Evolutionary conservation across 2,113 vertebrate genomes (phyloP), one percentile per base, ranked within the genome.

Genomic region (Chiloscyllium plagiosum): DNA sequence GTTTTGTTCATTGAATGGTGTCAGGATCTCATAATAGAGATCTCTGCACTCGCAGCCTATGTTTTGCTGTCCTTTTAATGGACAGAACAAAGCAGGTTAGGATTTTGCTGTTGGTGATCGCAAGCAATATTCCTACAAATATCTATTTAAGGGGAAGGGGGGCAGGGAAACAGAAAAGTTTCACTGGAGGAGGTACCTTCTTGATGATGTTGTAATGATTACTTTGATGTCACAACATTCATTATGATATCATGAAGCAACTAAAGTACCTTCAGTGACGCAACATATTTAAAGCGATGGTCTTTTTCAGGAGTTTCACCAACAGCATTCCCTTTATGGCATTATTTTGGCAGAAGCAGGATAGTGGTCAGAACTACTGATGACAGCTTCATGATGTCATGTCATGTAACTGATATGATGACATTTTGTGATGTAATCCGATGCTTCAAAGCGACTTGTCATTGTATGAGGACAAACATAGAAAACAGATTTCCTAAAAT

Each of bases 401-500:
- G n/a, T 37, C 19, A 65, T 93, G 26, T 68, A 68, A 66, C 61
- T 93, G 8, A 93, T 22, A 37, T 24, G 89, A 92, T 66, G 89
- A 66, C 89, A 93, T 20, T 37, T 37, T 93, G 89, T 93, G 61
- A 93, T 66, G 89, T 93, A 93, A 93, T 93, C n/a, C 19, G 3
- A 22, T 8, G 33, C 17, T 92, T 92, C 56, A 92, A 92, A 65
- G 61, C 15, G 56, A 66, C 89, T 89, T 89, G 89, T 24, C 89
- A 42, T 24, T 19, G 22, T 10, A 19, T 65, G n/a, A 56, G 61
- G 19, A 1, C 87, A 61, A 56, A 19, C 8, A 12, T 90, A 61
- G 87, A 90, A 90, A 66, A 65, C n/a, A 37, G 89, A 8, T 93
- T 66, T 66, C 89, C 61, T 93, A 24, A 90, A 93, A 93, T n/a